Conservation (phyloP, 2,113 vertebrate genomes). For the Nannobrachium achirus region DNA sequence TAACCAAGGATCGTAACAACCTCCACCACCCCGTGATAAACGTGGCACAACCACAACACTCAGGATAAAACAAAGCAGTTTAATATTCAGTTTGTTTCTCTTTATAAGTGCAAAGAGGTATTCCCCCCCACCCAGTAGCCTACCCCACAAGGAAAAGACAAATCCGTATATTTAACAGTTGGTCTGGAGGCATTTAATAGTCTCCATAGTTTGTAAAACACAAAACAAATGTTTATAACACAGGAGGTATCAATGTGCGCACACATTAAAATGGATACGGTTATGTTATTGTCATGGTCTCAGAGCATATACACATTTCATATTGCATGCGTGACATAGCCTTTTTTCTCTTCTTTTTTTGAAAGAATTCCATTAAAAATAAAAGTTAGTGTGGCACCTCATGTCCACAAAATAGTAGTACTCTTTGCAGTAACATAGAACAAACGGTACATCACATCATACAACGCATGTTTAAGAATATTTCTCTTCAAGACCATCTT, state of each 20-base stretch:
- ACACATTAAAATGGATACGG: slow-evolving; percentile 29
- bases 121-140: too few relatives aligned
- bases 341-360: background rate
- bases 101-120: background rate
- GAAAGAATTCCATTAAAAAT: slow-evolving; percentile 1
- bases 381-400: slow-evolving; percentile 21
- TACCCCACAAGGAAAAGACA: slow-evolving; percentile 6
- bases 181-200: slow-evolving; percentile 43
- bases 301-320: slow-evolving; percentile 34
- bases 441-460: background rate
- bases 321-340: slow-evolving; percentile 44
- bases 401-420: slow-evolving; percentile 29
- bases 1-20: slow-evolving; percentile 43
- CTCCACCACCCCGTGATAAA: slow-evolving; percentile 35
- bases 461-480: slow-evolving; percentile 32
- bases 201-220: slow-evolving; percentile 44
- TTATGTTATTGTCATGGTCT: slow-evolving; percentile 13
- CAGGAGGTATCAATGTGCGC: slow-evolving; percentile 45
- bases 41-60: slow-evolving; percentile 8
- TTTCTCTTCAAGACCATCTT: slow-evolving; percentile 29
- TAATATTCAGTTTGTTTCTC: background rate
- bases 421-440: background rate
- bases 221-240: slow-evolving; percentile 37
- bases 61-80: background rate
- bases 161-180: slow-evolving; percentile 20